Evolutionary conservation across 2,888 invertebrate genomes (phyloP).

Genomic region (Cantharis nigra): DNA sequence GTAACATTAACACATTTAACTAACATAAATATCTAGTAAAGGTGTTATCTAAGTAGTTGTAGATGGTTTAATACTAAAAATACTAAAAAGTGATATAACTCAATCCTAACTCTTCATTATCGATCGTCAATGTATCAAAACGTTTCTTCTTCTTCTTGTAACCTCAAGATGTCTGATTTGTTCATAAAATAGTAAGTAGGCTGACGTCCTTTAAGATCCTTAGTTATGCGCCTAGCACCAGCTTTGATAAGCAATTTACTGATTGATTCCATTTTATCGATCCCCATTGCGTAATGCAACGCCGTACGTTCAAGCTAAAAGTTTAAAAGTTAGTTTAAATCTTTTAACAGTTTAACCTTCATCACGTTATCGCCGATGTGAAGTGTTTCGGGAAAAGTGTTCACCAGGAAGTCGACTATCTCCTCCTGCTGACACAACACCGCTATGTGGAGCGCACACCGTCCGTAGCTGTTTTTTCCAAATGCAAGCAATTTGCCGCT

Average conservation of each 20-base stretch:
- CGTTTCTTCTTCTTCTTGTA: conserved; percentile 83
- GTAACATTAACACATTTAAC: not conserved
- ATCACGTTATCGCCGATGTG: conserved; percentile 85
- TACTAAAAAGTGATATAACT: not conserved
- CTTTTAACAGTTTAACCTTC: conserved; percentile 2
- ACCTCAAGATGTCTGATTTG: conserved; percentile 81
- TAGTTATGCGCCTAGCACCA: conserved; percentile 80
- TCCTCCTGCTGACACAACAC: conserved; percentile 83
- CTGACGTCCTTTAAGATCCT: conserved; percentile 87
- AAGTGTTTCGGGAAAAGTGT: conserved; percentile 73
- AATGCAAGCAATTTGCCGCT: conserved; percentile 62
- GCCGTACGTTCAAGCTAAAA: conserved; percentile 84
- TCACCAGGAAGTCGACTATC: conserved; percentile 77
- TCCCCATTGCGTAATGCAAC: conserved; percentile 89
- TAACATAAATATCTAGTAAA: not conserved
- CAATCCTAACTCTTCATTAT: not conserved
- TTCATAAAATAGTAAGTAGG: conserved; percentile 93
- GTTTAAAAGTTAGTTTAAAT: conserved; percentile 9
- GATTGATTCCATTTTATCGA: conserved; percentile 80
- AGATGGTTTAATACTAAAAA: not conserved
- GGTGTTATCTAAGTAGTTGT: not conserved
- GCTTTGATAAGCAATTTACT: conserved; percentile 80
- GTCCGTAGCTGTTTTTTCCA: conserved; percentile 71
- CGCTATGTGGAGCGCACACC: conserved; percentile 84
- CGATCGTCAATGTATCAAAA: conserved; percentile 51